These are phyloP conservation scores for Calyptommatus sinebrachiatus DNA, from an alignment of 2,113 vertebrate species.

Conservation along the genomic window DNA sequence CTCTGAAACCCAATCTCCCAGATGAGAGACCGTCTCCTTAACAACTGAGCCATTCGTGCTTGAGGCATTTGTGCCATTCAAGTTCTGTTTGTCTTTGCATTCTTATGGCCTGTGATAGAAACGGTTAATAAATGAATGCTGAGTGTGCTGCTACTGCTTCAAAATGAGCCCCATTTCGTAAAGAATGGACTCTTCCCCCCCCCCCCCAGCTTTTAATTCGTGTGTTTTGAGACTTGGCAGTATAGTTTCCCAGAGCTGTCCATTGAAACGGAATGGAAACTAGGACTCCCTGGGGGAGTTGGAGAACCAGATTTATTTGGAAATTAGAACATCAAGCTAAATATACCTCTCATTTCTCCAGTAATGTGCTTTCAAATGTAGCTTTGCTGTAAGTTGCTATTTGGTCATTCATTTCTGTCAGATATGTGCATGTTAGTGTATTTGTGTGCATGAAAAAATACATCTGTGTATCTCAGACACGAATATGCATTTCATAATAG, in stretches of 20 bases:
- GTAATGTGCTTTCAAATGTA: not conserved
- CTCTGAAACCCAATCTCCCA: no score
- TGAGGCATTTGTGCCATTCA: no score
- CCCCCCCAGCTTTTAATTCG: not conserved
- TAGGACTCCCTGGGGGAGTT: conserved; percentile 9
- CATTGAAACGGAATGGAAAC: not conserved
- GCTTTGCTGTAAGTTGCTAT: not conserved
- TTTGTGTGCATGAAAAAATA: not conserved
- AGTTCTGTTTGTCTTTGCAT: fast-evolving
- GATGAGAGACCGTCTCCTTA: no score
- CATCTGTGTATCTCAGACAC: no score
- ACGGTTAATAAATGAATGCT: fast-evolving
- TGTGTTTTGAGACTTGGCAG: fast-evolving
- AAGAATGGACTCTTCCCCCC: not conserved
- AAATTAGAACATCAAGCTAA: conserved; percentile 20
- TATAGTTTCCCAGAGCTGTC: not conserved
- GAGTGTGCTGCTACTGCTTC: not conserved
- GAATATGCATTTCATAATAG: not conserved
- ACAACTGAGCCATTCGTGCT: no score
- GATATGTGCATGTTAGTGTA: not conserved
- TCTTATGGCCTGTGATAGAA: not conserved
- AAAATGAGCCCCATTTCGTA: fast-evolving
- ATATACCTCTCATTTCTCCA: conserved; percentile 5
- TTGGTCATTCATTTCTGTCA: not conserved
- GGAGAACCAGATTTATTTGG: conserved; percentile 14